Percentiles rank a stretch among this genome's conserved stretches.
Conservation (phyloP, 2,797 vertebrate species). For the Anniella stebbinsi region DNA sequence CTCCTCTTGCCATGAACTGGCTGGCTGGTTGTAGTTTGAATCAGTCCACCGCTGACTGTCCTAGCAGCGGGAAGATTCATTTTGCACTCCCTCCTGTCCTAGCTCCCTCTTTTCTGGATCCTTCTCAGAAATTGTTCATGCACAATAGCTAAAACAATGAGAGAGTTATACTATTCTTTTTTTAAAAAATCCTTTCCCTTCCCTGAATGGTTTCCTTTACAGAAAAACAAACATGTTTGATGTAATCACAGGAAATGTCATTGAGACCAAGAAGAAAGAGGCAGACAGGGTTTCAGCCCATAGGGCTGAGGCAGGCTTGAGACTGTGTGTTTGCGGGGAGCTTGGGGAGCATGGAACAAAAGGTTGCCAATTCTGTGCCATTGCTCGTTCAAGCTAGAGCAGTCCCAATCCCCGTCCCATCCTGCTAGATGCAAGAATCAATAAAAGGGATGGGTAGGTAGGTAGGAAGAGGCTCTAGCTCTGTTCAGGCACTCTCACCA, state of each 20-base stretch:
- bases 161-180: not conserved
- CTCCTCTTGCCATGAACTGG: not conserved
- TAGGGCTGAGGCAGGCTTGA: too few species aligned
- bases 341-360: not conserved
- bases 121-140: not conserved
- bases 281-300: not conserved
- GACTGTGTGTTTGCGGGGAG: not conserved
- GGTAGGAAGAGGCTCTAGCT: too few species aligned
- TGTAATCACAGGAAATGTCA: not conserved
- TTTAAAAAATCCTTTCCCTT: not conserved
- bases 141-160: conserved; percentile 1
- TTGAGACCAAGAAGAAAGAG: not conserved
- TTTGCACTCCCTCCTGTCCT: not conserved
- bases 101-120: too few species aligned
- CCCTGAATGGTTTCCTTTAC: not conserved
- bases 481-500: too few species aligned
- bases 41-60: not conserved
- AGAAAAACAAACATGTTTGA: not conserved
- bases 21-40: not conserved
- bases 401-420: too few species aligned
- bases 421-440: not conserved
- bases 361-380: not conserved
- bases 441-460: not conserved
- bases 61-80: not conserved
- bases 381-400: not conserved